A percentile compares a stretch with the other conserved stretches of the same genome.
Conservation (phyloP, 2,797 vertebrate species). For the Fistularia commersonii region DNA sequence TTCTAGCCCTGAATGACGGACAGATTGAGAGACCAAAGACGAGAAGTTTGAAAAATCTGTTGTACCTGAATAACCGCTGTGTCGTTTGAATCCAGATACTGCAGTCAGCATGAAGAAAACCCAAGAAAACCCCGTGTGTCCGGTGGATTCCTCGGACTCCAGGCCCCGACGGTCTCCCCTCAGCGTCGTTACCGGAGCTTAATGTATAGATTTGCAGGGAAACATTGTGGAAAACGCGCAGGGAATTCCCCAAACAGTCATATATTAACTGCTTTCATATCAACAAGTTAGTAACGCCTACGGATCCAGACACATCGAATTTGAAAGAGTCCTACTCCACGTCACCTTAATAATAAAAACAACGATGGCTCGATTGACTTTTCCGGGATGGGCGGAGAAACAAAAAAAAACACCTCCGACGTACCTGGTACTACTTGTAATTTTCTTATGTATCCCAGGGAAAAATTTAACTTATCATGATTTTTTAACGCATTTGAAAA, state of each 20-base stretch:
- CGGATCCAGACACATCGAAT: slow-evolving; percentile 9
- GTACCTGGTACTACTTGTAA: not conserved
- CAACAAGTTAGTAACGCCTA: slow-evolving; percentile 36
- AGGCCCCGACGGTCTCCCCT: slow-evolving; percentile 48
- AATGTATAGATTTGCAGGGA: slow-evolving; percentile 16
- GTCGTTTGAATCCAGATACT: slow-evolving; percentile 16
- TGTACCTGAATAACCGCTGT: slow-evolving; percentile 12
- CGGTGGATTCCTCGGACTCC: slow-evolving; percentile 41
- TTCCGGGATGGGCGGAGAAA: slow-evolving; percentile 75
- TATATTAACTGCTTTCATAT: slow-evolving; percentile 5
- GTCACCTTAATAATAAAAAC: slow-evolving; percentile 76
- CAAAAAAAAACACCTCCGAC: slow-evolving; percentile 20
- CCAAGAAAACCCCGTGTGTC: slow-evolving; percentile 52
- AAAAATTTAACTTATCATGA: not conserved
- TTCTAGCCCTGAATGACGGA: too few relatives aligned
- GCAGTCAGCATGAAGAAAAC: slow-evolving; percentile 12
- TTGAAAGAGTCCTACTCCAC: slow-evolving; percentile 61
- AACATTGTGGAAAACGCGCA: slow-evolving; percentile 34
- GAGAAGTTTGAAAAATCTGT: not conserved
- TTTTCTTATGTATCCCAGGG: not conserved
- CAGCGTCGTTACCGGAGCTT: slow-evolving; percentile 24
- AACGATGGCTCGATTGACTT: slow-evolving; percentile 48
- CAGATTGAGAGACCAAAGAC: too few relatives aligned
- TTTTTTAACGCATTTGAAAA: not conserved
- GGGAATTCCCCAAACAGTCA: not conserved